These are phyloP conservation scores for Hormiphora californensis DNA, from an alignment of 37 sponge, comb jelly and placozoan genomes.

Conservation along the genomic window DNA sequence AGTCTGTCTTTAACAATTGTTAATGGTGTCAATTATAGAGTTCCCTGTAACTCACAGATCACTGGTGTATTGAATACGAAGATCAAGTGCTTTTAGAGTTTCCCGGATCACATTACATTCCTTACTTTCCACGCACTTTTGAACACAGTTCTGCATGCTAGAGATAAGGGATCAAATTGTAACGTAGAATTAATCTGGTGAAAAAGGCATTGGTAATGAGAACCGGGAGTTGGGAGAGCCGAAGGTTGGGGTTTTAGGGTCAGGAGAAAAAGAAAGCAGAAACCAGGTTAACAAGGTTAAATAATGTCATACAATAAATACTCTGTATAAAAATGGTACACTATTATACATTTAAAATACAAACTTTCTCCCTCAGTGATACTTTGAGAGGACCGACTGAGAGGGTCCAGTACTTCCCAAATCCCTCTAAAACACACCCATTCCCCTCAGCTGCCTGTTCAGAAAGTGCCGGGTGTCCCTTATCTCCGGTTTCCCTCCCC, in stretches of 20 bases:
- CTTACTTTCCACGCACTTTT: background rate
- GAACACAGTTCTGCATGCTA: background rate
- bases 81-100: background rate
- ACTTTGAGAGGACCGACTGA: no score
- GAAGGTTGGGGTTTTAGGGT: background rate
- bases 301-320: background rate
- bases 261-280: no score
- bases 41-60: conserved; percentile 50
- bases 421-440: background rate
- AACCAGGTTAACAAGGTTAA: background rate
- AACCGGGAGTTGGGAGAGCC: no score
- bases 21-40: no score
- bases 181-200: no score
- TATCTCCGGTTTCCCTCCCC: background rate
- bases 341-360: no score
- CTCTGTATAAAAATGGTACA: background rate
- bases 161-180: background rate
- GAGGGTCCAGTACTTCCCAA: no score
- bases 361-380: no score
- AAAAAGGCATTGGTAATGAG: no score
- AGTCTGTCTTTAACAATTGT: no score
- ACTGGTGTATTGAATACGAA: conserved; percentile 2
- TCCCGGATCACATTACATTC: conserved; percentile 47
- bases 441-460: background rate
- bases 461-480: conserved; percentile 1